Evolutionary conservation across 1,140 invertebrate genomes (phyloP).

Genomic region (Onthophagus taurus): DNA sequence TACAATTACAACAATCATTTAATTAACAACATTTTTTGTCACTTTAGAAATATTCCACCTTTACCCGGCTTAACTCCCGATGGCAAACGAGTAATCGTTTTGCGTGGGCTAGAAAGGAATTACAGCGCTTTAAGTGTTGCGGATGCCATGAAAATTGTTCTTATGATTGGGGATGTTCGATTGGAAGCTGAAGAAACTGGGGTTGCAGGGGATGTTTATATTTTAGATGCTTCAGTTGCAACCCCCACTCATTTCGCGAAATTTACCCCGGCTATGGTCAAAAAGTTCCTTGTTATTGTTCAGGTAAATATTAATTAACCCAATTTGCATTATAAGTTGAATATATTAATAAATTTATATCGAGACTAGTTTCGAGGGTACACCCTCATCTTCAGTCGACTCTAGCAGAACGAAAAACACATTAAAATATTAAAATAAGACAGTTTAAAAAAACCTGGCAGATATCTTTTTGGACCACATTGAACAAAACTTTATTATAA

Average conservation of each 20-base stretch:
- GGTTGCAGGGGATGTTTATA: slow-evolving; percentile 72
- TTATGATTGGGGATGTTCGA: slow-evolving; percentile 76
- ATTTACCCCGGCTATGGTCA: slow-evolving; percentile 62
- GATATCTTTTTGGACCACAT: no score
- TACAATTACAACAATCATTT: no score
- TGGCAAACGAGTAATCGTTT: slow-evolving; percentile 63
- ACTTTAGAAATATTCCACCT: slow-evolving; percentile 58
- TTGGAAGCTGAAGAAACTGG: slow-evolving; percentile 62
- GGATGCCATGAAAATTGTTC: slow-evolving; percentile 65
- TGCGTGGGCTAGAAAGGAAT: slow-evolving; percentile 53
- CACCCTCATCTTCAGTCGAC: no score
- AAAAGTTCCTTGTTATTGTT: slow-evolving; percentile 73
- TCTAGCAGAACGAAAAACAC: no score
- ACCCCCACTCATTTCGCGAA: slow-evolving; percentile 66
- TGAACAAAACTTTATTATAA: no score
- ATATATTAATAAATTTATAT: no score
- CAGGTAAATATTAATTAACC: no score
- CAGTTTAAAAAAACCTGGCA: no score
- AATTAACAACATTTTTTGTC: background rate
- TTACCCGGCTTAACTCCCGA: slow-evolving; percentile 67
- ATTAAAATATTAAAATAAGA: no score
- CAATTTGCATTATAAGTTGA: no score
- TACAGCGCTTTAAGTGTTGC: slow-evolving; percentile 47
- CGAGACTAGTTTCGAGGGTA: no score
- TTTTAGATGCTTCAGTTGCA: slow-evolving; percentile 64